Evolutionary conservation across 2,113 vertebrate species (phyloP).

Genomic region (Trogon surrucura): DNA sequence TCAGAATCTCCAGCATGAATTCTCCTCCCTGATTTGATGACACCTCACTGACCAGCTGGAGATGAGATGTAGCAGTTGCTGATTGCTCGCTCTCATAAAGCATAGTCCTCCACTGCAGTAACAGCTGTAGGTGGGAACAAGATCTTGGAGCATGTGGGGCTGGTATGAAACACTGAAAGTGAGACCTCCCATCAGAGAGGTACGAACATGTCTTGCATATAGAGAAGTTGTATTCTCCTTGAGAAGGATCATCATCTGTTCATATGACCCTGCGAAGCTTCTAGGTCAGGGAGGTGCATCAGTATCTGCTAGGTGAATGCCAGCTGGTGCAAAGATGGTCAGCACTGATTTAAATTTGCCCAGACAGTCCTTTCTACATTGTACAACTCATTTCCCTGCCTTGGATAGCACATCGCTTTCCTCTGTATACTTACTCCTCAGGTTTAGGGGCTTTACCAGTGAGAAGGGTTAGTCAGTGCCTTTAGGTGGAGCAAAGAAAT

Average conservation of each 20-base stretch:
- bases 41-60: neutral
- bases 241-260: neutral
- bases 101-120: neutral
- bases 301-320: neutral
- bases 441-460: neutral
- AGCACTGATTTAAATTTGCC: neutral
- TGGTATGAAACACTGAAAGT: neutral
- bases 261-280: neutral
- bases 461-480: neutral
- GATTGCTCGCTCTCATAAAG: neutral
- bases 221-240: neutral
- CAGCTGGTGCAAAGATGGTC: neutral
- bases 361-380: neutral
- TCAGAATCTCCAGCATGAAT: neutral
- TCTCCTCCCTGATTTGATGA: neutral
- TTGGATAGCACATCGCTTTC: neutral
- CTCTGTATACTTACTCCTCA: neutral
- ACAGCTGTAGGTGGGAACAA: constrained; percentile 17
- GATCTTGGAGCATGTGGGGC: neutral
- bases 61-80: neutral
- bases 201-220: neutral
- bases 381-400: neutral
- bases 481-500: neutral
- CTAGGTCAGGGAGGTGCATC: neutral
- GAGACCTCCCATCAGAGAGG: neutral